Conservation (phyloP, 2,888 invertebrate species). For the Drosophila rubida region DNA sequence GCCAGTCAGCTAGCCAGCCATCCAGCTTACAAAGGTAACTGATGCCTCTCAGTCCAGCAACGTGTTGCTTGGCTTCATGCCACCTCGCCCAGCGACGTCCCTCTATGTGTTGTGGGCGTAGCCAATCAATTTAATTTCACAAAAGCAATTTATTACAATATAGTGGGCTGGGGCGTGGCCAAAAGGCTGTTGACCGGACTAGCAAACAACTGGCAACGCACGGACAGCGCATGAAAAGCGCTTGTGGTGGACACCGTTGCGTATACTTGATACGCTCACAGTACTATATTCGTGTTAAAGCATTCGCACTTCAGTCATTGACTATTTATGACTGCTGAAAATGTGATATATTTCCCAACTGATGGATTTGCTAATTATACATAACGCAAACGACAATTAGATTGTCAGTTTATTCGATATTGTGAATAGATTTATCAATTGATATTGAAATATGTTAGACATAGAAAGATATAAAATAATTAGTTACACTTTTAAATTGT, state of each 20-base stretch:
- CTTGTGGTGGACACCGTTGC: conserved; percentile 19
- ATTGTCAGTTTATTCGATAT: not conserved
- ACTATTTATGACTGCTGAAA: conserved; percentile 16
- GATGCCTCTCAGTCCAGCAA: conserved; percentile 9
- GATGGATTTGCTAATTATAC: conserved; percentile 3
- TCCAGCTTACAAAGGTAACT: conserved; percentile 5
- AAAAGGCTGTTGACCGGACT: conserved; percentile 60
- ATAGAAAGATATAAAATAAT: too few relatives aligned
- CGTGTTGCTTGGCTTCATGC: conserved; percentile 36
- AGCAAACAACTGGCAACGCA: conserved; percentile 6
- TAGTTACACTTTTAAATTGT: not conserved
- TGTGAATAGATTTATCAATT: not conserved
- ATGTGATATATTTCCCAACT: conserved; percentile 21
- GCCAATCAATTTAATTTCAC: conserved; percentile 79
- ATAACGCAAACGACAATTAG: not conserved
- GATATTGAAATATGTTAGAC: too few relatives aligned
- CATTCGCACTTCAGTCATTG: not conserved
- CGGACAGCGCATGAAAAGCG: not conserved
- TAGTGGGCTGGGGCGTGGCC: conserved; percentile 41
- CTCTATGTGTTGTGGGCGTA: not conserved
- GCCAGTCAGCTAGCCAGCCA: not conserved
- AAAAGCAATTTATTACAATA: conserved; percentile 74
- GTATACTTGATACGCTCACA: conserved; percentile 46
- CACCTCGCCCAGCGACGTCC: too few relatives aligned
- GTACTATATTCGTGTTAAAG: not conserved